Base-by-base conservation (phyloP, 2,797 vertebrate species). In the Kryptolebias ocellatus region DNA sequence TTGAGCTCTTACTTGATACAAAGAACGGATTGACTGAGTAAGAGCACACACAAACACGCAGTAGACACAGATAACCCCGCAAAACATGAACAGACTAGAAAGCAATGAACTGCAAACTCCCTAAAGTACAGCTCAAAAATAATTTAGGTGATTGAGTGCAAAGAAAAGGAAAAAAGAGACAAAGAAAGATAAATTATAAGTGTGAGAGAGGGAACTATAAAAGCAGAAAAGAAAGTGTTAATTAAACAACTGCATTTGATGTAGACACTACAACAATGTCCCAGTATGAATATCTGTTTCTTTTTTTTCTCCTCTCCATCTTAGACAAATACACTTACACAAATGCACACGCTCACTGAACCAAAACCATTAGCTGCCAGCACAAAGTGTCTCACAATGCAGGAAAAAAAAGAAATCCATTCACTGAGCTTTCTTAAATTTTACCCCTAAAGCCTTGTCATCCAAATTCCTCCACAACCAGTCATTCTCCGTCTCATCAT, bases 81-180 rank as follows among this genome's bases (percentile, higher is more conserved):
- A 71, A 85, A 87, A 67, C 67, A 64, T 68, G 24, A 78, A 76
- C 51, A 72, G 67, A 66, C 29, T 52, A 66, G 49, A 81, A 74
- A 60, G 57, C 75, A 80, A 49, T 75, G 80, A 80, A 78, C 82
- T 83, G 63, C 79, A 89, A 64, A 55, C 62, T 74, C 56, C 77
- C 39, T 70, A 44, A 80, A 77, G 55, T 45, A 72, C 34, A 78
- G 81, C 58, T 72, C 60, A 37, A 63, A 24, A 69, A 74, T 87
- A 80, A 80, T 85, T 66, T 75, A 69, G 74, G 74, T 64, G 74
- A 50, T 80, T 81, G 61, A 83, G 74, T 63, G 65, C 29, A 60
- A 46, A 2, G 31, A 78, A 55, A 67, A 67, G n/a, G 67, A 72
- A 18, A 27, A 59, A 47, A 51, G 27, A 66, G 42, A 53, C 17